Evolutionary conservation across 2,888 invertebrate genomes (phyloP).

Genomic region (Volucella inflata): DNA sequence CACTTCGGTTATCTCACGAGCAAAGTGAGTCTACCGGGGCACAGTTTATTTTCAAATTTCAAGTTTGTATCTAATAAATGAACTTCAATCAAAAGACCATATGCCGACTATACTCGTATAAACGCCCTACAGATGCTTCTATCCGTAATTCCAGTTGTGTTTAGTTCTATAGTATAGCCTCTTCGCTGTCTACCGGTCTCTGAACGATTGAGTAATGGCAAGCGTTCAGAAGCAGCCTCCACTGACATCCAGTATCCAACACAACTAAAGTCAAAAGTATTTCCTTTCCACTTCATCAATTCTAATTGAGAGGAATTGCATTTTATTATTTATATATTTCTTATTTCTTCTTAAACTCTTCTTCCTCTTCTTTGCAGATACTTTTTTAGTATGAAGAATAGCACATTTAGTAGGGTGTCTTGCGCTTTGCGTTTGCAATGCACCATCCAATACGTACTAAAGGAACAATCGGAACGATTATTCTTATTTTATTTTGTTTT

Average conservation of each 20-base stretch:
- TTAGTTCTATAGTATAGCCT: neutral
- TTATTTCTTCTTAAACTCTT: neutral
- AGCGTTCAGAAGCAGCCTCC: conserved; percentile 34
- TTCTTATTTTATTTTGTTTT: conserved; percentile 40
- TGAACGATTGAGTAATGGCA: conserved; percentile 73
- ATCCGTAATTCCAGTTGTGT: no score
- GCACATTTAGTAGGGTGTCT: conserved; percentile 21
- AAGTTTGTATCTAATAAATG: conserved; percentile 59
- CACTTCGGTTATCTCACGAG: neutral
- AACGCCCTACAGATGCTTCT: no score
- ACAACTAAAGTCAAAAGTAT: conserved; percentile 73
- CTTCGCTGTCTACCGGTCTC: conserved; percentile 14
- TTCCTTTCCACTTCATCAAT: conserved; percentile 76
- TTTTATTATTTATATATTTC: conserved; percentile 58
- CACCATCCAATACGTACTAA: conserved; percentile 47
- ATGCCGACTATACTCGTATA: conserved; percentile 45
- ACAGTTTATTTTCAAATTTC: conserved; percentile 1
- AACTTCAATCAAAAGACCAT: conserved; percentile 72
- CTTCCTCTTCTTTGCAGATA: conserved; percentile 40
- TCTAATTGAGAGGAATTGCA: conserved; percentile 76
- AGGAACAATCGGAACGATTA: conserved; percentile 71
- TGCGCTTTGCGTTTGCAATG: conserved; percentile 57
- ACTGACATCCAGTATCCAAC: no score
- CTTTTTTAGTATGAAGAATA: conserved; percentile 43
- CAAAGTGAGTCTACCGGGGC: neutral